Evolutionary conservation across 2,797 vertebrate genomes (phyloP), one percentile per base, ranked within the genome.

Genomic region (Mycteria americana): DNA sequence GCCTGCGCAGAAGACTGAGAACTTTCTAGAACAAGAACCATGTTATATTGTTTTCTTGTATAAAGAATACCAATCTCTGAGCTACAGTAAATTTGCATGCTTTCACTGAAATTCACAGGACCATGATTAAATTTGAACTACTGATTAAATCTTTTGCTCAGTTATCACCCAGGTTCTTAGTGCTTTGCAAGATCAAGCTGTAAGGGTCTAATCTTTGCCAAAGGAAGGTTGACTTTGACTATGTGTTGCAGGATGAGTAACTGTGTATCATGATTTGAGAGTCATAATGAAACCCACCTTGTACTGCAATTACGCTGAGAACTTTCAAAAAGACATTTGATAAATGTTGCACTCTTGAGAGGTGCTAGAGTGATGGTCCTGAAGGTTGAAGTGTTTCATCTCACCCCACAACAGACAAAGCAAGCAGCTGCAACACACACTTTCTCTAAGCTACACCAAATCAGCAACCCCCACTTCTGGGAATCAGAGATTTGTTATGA

Each of bases 41-140:
- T n/a, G n/a, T 54, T 95, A 85, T 83, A 77, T 45, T 91, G 54
- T 85, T 95, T 96, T 96, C 75, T 50, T 81, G 41, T 83, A 48
- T 64, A 92, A 93, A 80, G 78, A 83, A 88, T 60, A 85, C 45
- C 53, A 54, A 7, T 80, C 64, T 91, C 84, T 91, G 27, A 85
- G 84, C 85, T 88, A 80, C 72, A 70, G 72, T 88, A 91, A 94
- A 96, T 95, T 89, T 93, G 60, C 78, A 92, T 92, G 53, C 74
- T 93, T 94, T 73, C 78, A 80, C 89, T 91, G 89, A 93, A 94
- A 91, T 96, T 82, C 72, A 83, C 76, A 87, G 92, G 70, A 95
- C 48, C 72, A 12, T 92, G 84, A 94, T 96, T 94, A 95, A 91
- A 96, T 92, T 92, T 96, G 87, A 97, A 74, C 91, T 93, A 85